Evolutionary conservation across 2,888 invertebrate species (phyloP), one percentile per base, ranked within the genome.

Genomic region (Ellobium chinense): DNA sequence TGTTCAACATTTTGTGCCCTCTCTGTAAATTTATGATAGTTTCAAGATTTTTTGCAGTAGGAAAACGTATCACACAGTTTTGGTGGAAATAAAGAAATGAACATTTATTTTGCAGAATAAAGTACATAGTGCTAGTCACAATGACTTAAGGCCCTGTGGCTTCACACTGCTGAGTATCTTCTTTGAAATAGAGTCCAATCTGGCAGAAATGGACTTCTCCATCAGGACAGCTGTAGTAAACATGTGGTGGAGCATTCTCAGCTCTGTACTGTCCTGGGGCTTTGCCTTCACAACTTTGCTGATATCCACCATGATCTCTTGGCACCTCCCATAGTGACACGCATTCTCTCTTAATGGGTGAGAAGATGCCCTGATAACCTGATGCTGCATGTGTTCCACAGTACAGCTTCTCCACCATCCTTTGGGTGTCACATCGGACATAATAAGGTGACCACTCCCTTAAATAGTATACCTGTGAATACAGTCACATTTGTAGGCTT

Each of bases 191-290:
- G 21, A 27, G 21, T 54, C 63, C 46, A 9, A 14, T 1, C 18
- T 34, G 31, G n/a, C 75, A 75, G 31, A 46, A 75, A 36, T 36
- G 46, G 31, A 75, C 65, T 37, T 63, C 54, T 0, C n/a, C 65
- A 9, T 14, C 34, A 1, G 75, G 75, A n/a, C 75, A 75, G 54
- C 37, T 75, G 54, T 63, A 65, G 34, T 75, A 75, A 1, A 75
- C 65, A 12, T 75, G 65, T 5, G 3, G n/a, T 34, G n/a, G n/a
- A n/a, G n/a, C n/a, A n/a, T n/a, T n/a, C n/a, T n/a, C n/a, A n/a
- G n/a, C n/a, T n/a, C n/a, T n/a, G 39, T 74, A 74, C 7, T 36
- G 14, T 2, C 74, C 74, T 1, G 31, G 9, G 4, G n/a, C 18
- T 39, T 74, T 62, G 1, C 74, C 74, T 1, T 37, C 12, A 27